Percentiles rank a stretch among this genome's conserved stretches.
Evolutionary conservation across 1,140 invertebrate species (phyloP).

Genomic region (Solen grandis): DNA sequence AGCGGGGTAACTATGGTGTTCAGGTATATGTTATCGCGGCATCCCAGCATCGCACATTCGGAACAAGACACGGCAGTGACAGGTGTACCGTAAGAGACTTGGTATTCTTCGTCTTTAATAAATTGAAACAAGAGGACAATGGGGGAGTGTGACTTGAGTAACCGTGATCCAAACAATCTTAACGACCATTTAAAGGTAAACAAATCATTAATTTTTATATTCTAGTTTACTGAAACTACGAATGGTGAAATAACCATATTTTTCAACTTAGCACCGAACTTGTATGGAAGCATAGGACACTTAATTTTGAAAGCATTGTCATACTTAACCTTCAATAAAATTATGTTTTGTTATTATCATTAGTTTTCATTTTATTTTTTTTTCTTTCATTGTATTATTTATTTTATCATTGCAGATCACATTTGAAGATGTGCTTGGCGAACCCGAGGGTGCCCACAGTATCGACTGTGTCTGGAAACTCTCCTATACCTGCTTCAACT

Average conservation of each 20-base stretch:
- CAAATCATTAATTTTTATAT: too few relatives aligned
- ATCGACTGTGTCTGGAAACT: conserved; percentile 88
- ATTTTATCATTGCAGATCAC: conserved; percentile 37
- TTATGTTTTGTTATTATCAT: too few relatives aligned
- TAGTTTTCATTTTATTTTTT: too few relatives aligned
- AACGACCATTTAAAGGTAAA: conserved; percentile 8
- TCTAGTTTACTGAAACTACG: too few relatives aligned
- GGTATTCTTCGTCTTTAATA: background rate
- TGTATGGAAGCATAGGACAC: too few relatives aligned
- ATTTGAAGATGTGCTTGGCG: conserved; percentile 57
- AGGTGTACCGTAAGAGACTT: background rate
- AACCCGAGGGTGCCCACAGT: conserved; percentile 82
- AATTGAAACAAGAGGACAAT: background rate
- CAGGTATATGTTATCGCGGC: background rate
- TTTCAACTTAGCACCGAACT: too few relatives aligned
- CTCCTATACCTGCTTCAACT: conserved; percentile 86
- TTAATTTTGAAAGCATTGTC: too few relatives aligned
- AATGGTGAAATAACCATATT: too few relatives aligned
- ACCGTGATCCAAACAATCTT: conserved; percentile 12
- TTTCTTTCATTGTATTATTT: too few relatives aligned
- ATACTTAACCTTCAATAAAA: too few relatives aligned
- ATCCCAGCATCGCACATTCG: background rate
- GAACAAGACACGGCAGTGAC: background rate
- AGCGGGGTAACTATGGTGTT: background rate
- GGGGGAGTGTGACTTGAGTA: background rate